Conservation (phyloP, 2,888 invertebrate genomes). For the Epinotia bilunana region DNA sequence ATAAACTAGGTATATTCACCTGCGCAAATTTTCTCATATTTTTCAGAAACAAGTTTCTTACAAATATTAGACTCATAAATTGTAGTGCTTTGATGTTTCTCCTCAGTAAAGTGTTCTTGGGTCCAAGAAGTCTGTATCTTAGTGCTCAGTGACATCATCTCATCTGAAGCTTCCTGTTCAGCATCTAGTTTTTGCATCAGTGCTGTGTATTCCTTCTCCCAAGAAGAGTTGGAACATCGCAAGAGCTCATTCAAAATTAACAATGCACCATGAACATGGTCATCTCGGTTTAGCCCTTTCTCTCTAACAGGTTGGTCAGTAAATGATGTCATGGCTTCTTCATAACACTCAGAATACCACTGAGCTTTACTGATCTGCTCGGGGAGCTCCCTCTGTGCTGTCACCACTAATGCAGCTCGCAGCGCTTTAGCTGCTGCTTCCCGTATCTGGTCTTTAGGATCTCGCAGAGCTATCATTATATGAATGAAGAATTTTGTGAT, state of each 20-base stretch:
- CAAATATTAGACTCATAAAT: slow-evolving; percentile 93
- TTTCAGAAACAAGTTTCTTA: slow-evolving; percentile 91
- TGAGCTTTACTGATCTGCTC: slow-evolving; percentile 94
- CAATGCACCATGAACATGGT: slow-evolving; percentile 95
- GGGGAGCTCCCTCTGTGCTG: slow-evolving; percentile 96
- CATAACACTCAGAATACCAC: slow-evolving; percentile 97
- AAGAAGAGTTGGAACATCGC: slow-evolving; percentile 93
- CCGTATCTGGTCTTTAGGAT: slow-evolving; percentile 95
- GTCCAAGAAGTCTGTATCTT: slow-evolving; percentile 72
- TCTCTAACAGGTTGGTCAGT: slow-evolving; percentile 82
- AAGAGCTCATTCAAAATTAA: slow-evolving; percentile 97
- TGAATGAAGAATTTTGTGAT: slow-evolving; percentile 95
- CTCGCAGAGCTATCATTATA: slow-evolving; percentile 95
- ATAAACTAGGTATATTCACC: slow-evolving; percentile 57
- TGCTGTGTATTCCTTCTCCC: slow-evolving; percentile 92
- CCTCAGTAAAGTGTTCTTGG: slow-evolving; percentile 65
- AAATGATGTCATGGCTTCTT: slow-evolving; percentile 92
- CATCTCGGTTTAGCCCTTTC: slow-evolving; percentile 92
- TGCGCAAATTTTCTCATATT: slow-evolving; percentile 91
- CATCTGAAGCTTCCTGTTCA: slow-evolving; percentile 78
- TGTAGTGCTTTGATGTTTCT: slow-evolving; percentile 68
- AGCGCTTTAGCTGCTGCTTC: slow-evolving; percentile 97
- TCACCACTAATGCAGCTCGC: slow-evolving; percentile 96
- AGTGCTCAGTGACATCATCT: slow-evolving; percentile 81
- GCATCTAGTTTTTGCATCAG: slow-evolving; percentile 86